phyloP scores from a whole-genome alignment of 2,113 vertebrate genomes.

The Phalacrocorax brasilianus region DNA sequence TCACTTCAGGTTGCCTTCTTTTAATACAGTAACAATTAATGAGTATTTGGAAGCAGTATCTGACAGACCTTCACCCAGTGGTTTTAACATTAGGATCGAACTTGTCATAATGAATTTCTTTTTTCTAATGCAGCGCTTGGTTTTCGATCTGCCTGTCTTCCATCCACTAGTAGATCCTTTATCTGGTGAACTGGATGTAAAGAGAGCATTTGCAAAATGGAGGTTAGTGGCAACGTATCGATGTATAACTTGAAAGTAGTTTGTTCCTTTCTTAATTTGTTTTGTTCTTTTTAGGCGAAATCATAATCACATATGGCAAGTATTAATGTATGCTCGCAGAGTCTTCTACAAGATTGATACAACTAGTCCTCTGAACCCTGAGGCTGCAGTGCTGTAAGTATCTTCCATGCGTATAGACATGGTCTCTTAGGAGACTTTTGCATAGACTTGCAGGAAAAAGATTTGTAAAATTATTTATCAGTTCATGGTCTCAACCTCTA shows the following conservation, averaged over 20 bases:
- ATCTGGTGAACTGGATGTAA: constrained; percentile 95
- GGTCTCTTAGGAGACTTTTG: background rate
- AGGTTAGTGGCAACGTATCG: constrained; percentile 75
- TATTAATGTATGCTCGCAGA: constrained; percentile 93
- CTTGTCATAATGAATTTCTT: background rate
- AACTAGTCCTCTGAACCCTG: constrained; percentile 88
- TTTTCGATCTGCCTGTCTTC: constrained; percentile 96
- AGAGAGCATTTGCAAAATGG: constrained; percentile 96
- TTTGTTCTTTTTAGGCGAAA: constrained; percentile 81
- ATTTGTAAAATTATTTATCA: background rate
- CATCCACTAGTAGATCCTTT: constrained; percentile 92
- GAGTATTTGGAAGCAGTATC: background rate
- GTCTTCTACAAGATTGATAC: constrained; percentile 99
- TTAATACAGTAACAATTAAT: background rate
- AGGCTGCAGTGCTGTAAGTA: constrained; percentile 95
- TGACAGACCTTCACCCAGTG: background rate
- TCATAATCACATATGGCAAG: constrained; percentile 99
- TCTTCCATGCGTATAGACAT: background rate
- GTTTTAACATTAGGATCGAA: background rate
- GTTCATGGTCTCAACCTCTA: background rate
- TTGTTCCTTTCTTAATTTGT: background rate
- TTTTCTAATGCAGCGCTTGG: constrained; percentile 80
- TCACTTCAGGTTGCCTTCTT: background rate
- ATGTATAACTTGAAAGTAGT: background rate
- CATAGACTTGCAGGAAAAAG: background rate